Evolutionary conservation across 2,113 vertebrate species (phyloP).

Genomic region (Melierax canorus): DNA sequence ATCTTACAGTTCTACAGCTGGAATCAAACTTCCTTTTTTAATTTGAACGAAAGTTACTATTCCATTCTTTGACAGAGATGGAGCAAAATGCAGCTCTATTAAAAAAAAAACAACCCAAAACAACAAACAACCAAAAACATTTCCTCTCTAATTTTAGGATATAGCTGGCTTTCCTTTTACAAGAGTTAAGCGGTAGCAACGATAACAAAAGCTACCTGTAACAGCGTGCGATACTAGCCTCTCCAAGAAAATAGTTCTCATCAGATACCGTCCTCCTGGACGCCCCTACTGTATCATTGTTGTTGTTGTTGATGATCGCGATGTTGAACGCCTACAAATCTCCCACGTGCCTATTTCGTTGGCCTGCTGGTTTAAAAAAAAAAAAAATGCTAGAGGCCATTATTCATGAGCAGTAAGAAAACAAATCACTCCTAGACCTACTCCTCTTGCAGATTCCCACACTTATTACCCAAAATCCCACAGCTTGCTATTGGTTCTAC

Average conservation of each 20-base stretch:
- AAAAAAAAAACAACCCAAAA: not conserved
- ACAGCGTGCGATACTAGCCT: not conserved
- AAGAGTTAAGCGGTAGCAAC: not conserved
- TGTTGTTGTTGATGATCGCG: not conserved
- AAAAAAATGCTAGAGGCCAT: constrained; percentile 21
- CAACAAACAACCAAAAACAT: not conserved
- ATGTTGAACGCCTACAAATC: constrained; percentile 55
- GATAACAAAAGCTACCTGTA: constrained; percentile 23
- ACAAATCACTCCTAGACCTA: constrained; percentile 67
- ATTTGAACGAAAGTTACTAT: constrained; percentile 1
- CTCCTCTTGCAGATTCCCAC: constrained; percentile 75
- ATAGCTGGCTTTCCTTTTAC: not conserved
- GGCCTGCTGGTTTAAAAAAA: constrained; percentile 24
- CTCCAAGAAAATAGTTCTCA: constrained; percentile 8
- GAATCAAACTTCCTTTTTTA: constrained; percentile 27
- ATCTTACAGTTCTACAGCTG: not conserved
- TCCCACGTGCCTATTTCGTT: constrained; percentile 43
- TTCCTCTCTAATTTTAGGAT: not conserved
- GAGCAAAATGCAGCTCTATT: not conserved
- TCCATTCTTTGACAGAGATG: constrained; percentile 32
- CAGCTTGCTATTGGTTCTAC: constrained; percentile 65
- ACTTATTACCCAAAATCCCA: constrained; percentile 77
- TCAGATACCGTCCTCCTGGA: constrained; percentile 16
- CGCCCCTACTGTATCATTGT: not conserved
- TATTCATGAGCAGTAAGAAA: constrained; percentile 71